A percentile compares a stretch with the other conserved stretches of the same genome.
These are phyloP conservation scores for Altica lythri DNA, from an alignment of 2,888 invertebrate species.

Conservation along the genomic window DNA sequence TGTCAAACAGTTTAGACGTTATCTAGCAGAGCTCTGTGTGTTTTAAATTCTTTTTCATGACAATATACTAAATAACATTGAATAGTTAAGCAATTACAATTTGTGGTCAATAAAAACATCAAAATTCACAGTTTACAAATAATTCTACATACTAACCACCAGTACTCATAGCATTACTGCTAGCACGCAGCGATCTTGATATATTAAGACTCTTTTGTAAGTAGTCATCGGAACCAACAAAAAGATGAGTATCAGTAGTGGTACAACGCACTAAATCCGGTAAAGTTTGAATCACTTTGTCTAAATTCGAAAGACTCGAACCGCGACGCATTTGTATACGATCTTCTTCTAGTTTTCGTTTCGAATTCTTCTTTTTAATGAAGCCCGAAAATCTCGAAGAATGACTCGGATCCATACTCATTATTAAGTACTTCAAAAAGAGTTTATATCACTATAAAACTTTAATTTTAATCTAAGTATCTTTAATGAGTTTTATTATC, in stretches of 20 bases:
- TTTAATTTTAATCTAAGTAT: too few species aligned
- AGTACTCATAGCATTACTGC: conserved; percentile 47
- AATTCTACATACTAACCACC: conserved; percentile 36
- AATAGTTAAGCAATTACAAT: too few species aligned
- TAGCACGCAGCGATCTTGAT: conserved; percentile 57
- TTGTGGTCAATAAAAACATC: conserved; percentile 3
- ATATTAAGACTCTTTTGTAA: conserved; percentile 62
- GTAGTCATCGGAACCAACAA: conserved; percentile 54
- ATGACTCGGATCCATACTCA: conserved; percentile 20
- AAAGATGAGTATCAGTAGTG: conserved; percentile 56
- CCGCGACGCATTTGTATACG: conserved; percentile 69
- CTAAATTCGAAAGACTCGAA: conserved; percentile 74
- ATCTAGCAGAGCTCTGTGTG: too few species aligned
- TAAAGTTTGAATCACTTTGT: conserved; percentile 60
- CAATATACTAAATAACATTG: too few species aligned
- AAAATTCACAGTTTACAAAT: conserved; percentile 2
- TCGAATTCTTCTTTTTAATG: conserved; percentile 45
- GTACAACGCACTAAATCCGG: conserved; percentile 61
- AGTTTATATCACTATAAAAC: conserved; percentile 19
- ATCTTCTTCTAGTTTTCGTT: conserved; percentile 39
- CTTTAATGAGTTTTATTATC: too few species aligned
- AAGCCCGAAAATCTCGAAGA: conserved; percentile 43
- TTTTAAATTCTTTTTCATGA: too few species aligned
- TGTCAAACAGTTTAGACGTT: too few species aligned
- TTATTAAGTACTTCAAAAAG: neutral